These are phyloP conservation scores for Asbolus verrucosus DNA, from an alignment of 1,140 invertebrate species.

Conservation along the genomic window DNA sequence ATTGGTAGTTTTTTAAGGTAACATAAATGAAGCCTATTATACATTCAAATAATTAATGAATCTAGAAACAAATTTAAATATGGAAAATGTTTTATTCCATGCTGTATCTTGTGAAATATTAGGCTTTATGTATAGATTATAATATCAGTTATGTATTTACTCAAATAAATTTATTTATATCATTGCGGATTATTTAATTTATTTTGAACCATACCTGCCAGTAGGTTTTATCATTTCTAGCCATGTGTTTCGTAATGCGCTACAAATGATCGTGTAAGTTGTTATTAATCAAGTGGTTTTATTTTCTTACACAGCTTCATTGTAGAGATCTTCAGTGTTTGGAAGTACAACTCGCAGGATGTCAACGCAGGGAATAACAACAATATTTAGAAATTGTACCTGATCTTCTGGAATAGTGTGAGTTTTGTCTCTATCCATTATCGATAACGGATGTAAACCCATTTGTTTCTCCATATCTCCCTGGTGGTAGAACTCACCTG, in stretches of 20 bases:
- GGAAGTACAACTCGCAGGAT: slow-evolving; percentile 67
- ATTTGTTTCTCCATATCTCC: slow-evolving; percentile 69
- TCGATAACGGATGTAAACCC: slow-evolving; percentile 69
- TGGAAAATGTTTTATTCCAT: slow-evolving; percentile 48
- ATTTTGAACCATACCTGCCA: not conserved
- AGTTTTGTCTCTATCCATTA: slow-evolving; percentile 70
- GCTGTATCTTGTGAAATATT: slow-evolving; percentile 53
- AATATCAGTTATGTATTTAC: slow-evolving; percentile 53
- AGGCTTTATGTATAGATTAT: slow-evolving; percentile 52
- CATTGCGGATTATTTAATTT: not conserved
- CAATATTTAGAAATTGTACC: slow-evolving; percentile 70
- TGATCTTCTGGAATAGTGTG: slow-evolving; percentile 69
- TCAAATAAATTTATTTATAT: slow-evolving; percentile 57
- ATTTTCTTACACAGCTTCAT: slow-evolving; percentile 54
- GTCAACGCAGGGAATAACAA: slow-evolving; percentile 68
- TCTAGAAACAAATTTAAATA: slow-evolving; percentile 4
- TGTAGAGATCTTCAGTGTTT: slow-evolving; percentile 60
- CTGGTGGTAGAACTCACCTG: slow-evolving; percentile 64
- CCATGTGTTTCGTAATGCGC: slow-evolving; percentile 66
- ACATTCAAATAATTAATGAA: slow-evolving; percentile 13
- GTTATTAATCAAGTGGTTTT: slow-evolving; percentile 2
- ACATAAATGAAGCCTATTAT: slow-evolving; percentile 27
- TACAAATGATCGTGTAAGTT: slow-evolving; percentile 45
- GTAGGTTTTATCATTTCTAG: slow-evolving; percentile 67
- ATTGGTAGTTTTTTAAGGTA: slow-evolving; percentile 26